A percentile compares a stretch with the other conserved stretches of the same genome.
phyloP scores from a whole-genome alignment of 2,113 vertebrate genomes.

The Emydocephalus ijimae region DNA sequence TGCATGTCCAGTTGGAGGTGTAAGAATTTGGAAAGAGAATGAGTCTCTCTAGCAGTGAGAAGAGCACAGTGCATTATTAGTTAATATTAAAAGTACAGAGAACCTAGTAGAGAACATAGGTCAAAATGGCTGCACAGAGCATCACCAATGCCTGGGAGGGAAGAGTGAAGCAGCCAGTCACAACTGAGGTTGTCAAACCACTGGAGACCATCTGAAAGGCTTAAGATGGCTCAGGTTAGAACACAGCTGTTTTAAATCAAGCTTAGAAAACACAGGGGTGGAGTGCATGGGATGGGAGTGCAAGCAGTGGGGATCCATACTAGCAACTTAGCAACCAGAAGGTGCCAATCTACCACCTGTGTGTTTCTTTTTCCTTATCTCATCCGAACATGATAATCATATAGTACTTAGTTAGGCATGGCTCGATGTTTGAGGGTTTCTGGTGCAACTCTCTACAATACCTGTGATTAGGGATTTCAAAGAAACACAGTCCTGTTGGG shows the following conservation, averaged over 20 bases:
- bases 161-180: not conserved
- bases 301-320: not conserved
- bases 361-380: not conserved
- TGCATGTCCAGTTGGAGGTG: not conserved
- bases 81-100: not conserved
- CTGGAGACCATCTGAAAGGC: not conserved
- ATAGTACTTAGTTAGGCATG: not conserved
- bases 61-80: not conserved
- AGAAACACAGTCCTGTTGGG: not conserved
- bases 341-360: not conserved
- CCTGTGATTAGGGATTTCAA: not conserved
- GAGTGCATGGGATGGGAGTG: not conserved
- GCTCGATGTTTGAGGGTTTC: not conserved
- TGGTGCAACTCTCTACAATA: not conserved
- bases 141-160: not conserved
- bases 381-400: not conserved
- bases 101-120: not conserved
- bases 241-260: not conserved
- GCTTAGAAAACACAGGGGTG: not conserved
- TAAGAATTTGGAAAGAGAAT: not conserved
- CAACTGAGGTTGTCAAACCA: not conserved
- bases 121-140: not conserved
- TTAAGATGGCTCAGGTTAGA: not conserved
- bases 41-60: not conserved
- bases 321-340: not conserved